These are phyloP conservation scores for Eucera pruinosa DNA, from an alignment of 2,888 invertebrate species.

Conservation along the genomic window DNA sequence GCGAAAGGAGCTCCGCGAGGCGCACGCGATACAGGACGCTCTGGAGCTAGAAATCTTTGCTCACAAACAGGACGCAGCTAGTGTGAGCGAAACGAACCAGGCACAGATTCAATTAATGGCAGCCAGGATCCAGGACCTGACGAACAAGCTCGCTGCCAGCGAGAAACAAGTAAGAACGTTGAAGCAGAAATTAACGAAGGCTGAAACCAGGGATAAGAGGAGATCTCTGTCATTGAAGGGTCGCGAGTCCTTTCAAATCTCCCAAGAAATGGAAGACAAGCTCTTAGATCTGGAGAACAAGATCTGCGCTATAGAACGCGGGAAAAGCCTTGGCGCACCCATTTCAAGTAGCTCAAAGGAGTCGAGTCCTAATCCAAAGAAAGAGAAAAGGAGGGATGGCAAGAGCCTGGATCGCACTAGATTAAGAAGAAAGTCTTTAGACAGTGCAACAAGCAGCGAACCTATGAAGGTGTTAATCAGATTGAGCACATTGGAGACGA, in stretches of 20 bases:
- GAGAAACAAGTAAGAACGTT: conserved; percentile 92
- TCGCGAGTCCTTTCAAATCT: conserved; percentile 91
- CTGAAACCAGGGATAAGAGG: conserved; percentile 91
- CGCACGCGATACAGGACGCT: conserved; percentile 92
- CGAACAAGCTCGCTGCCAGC: conserved; percentile 91
- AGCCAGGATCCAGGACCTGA: conserved; percentile 92
- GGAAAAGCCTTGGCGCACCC: conserved; percentile 83
- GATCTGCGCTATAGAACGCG: conserved; percentile 88
- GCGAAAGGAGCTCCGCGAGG: conserved; percentile 92
- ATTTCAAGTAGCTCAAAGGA: conserved; percentile 86
- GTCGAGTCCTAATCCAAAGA: conserved; percentile 86
- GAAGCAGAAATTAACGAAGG: conserved; percentile 92
- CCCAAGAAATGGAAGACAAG: conserved; percentile 94
- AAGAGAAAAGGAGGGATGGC: conserved; percentile 77
- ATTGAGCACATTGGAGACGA: conserved; percentile 91
- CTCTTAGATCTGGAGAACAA: conserved; percentile 92
- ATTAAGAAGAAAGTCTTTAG: conserved; percentile 90
- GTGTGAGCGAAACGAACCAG: conserved; percentile 88
- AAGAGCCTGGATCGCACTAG: conserved; percentile 84
- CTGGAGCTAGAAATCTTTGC: conserved; percentile 92
- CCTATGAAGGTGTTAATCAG: conserved; percentile 92
- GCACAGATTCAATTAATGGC: conserved; percentile 93
- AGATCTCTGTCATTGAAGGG: conserved; percentile 93
- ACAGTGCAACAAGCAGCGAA: conserved; percentile 91
- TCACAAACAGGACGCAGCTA: conserved; percentile 89